These are phyloP conservation scores for Resseliella maxima DNA, from an alignment of 2,888 invertebrate species.

Conservation along the genomic window DNA sequence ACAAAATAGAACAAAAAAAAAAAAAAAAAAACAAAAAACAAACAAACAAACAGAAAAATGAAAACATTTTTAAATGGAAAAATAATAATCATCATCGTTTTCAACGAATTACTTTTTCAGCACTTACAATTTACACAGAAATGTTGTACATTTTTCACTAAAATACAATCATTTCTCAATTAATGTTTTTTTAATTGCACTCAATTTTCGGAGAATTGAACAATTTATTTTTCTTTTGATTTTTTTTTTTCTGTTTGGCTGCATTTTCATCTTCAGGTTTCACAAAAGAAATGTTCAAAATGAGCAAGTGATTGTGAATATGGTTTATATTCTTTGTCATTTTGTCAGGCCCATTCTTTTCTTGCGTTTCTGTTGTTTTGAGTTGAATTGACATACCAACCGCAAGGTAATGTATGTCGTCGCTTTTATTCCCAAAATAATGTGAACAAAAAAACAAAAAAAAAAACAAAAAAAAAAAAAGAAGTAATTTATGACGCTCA, in stretches of 20 bases:
- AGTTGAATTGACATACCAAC: not conserved
- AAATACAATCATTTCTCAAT: slow-evolving; percentile 8
- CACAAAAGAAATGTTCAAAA: not conserved
- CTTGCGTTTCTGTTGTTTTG: not conserved
- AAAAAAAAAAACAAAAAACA: not conserved
- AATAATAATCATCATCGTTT: not conserved
- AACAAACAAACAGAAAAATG: not conserved
- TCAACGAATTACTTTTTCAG: not conserved
- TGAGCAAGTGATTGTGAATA: not conserved
- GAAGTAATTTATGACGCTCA: slow-evolving; percentile 36
- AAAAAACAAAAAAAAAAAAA: not conserved
- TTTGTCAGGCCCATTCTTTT: not conserved
- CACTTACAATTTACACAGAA: too few species aligned
- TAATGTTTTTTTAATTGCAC: slow-evolving; percentile 11
- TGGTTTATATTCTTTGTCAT: not conserved
- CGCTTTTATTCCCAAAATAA: not conserved
- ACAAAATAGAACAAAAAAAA: not conserved
- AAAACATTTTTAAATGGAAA: not conserved
- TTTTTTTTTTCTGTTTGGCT: not conserved
- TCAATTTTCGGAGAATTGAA: not conserved
- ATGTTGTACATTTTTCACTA: too few species aligned
- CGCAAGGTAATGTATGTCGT: not conserved
- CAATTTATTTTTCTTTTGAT: not conserved
- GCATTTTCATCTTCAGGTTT: not conserved
- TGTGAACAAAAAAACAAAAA: too few species aligned